Conservation (phyloP, 2,888 invertebrate species). For the Tetropium fuscum region DNA sequence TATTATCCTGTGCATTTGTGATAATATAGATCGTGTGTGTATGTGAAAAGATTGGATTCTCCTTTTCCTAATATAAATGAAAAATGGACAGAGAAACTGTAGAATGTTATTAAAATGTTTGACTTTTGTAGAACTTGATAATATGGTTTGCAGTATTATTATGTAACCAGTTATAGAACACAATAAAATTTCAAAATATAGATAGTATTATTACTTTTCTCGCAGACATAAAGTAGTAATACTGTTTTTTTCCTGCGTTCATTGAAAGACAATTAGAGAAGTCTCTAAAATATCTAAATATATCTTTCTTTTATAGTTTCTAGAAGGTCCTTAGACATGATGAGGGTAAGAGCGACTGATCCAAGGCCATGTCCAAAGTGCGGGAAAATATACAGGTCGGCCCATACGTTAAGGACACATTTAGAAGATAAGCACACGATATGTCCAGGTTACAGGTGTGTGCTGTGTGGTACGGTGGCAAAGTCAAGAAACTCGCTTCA, state of each 20-base stretch:
- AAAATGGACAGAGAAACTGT: conserved; percentile 7
- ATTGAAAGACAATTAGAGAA: no score
- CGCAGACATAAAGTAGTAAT: no score
- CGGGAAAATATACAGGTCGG: conserved; percentile 92
- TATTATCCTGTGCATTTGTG: conserved; percentile 28
- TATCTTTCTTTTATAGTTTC: conserved; percentile 72
- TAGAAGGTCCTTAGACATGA: conserved; percentile 85
- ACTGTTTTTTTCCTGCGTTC: no score
- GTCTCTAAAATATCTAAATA: not conserved
- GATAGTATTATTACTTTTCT: not conserved
- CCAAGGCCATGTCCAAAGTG: conserved; percentile 94
- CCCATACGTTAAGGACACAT: conserved; percentile 91
- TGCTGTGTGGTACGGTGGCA: conserved; percentile 92
- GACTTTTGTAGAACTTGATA: conserved; percentile 15
- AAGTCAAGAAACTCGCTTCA: conserved; percentile 93
- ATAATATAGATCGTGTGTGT: conserved; percentile 21
- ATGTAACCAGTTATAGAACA: no score
- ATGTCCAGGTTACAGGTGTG: conserved; percentile 92
- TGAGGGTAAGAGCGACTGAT: conserved; percentile 90
- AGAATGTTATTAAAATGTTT: conserved; percentile 26
- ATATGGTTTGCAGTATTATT: conserved; percentile 19
- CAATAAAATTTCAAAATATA: no score
- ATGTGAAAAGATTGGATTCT: conserved; percentile 3
- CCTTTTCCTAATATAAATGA: not conserved
- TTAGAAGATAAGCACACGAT: conserved; percentile 94